These are phyloP conservation scores for Bombus terrestris DNA, from an alignment of 1,140 invertebrate species.

Conservation along the genomic window DNA sequence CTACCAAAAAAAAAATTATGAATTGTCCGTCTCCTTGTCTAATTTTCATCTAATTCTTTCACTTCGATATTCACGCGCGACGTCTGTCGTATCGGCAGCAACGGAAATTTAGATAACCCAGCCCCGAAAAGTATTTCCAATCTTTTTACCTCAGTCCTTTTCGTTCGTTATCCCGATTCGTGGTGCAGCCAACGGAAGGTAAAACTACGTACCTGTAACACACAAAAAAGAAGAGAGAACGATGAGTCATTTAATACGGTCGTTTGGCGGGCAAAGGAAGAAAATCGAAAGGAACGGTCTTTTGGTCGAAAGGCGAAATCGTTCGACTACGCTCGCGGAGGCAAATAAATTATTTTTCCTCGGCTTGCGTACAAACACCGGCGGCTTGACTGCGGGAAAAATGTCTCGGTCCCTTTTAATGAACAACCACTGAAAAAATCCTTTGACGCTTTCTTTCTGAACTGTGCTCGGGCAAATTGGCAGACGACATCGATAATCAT, in stretches of 20 bases:
- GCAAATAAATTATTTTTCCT: constrained; percentile 48
- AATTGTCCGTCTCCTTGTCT: too few relatives aligned
- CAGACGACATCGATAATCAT: constrained; percentile 54
- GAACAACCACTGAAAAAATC: constrained; percentile 29
- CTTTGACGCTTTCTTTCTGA: constrained; percentile 32
- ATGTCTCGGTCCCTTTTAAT: constrained; percentile 27
- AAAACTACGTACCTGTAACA: constrained; percentile 63
- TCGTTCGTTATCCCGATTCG: constrained; percentile 7
- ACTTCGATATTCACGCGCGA: neutral
- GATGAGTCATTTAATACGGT: constrained; percentile 32
- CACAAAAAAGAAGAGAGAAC: constrained; percentile 33
- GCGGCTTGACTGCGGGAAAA: constrained; percentile 13
- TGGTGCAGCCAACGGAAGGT: neutral
- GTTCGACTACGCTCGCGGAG: neutral
- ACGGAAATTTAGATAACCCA: neutral
- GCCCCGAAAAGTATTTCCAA: neutral
- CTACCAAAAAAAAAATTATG: neutral
- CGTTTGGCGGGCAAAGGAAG: constrained; percentile 8
- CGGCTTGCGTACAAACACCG: constrained; percentile 12
- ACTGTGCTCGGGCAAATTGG: constrained; percentile 40
- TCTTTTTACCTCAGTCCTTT: constrained; percentile 12
- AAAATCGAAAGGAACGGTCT: constrained; percentile 16
- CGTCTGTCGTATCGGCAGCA: too few relatives aligned
- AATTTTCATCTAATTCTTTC: too few relatives aligned
- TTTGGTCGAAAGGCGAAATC: constrained; percentile 17